A percentile compares a stretch with the other conserved stretches of the same genome.
These are phyloP conservation scores for Onychostruthus taczanowskii DNA, from an alignment of 2,113 vertebrate genomes.

Conservation along the genomic window DNA sequence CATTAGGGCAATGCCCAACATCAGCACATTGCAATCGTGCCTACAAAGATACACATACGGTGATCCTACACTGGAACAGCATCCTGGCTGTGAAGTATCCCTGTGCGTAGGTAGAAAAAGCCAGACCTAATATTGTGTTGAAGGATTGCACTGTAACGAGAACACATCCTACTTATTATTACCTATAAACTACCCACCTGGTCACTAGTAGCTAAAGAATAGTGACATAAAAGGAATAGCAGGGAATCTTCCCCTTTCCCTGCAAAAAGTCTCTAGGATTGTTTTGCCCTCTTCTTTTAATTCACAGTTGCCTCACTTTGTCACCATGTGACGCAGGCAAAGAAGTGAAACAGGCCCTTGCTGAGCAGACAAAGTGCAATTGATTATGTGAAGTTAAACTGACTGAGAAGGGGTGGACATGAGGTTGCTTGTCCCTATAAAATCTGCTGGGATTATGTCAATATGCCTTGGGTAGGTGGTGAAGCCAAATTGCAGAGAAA, in stretches of 20 bases:
- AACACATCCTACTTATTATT: neutral
- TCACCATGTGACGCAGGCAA: rapidly evolving
- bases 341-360: neutral
- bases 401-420: rapidly evolving
- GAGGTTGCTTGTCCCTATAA: neutral
- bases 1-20: constrained; percentile 1
- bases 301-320: neutral
- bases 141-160: neutral
- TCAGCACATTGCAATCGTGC: constrained; percentile 23
- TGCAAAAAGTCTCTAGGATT: neutral
- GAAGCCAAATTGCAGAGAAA: neutral
- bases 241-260: neutral
- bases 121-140: too few relatives aligned
- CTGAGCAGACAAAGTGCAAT: neutral
- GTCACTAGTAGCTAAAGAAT: neutral
- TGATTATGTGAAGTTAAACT: neutral
- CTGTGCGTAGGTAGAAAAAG: neutral
- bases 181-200: neutral
- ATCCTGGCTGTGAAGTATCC: neutral
- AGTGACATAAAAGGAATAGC: neutral
- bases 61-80: neutral
- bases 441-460: neutral
- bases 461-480: neutral
- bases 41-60: rapidly evolving
- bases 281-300: neutral